These are phyloP conservation scores for Whitmania pigra DNA, from an alignment of 1,140 invertebrate species.

Conservation along the genomic window DNA sequence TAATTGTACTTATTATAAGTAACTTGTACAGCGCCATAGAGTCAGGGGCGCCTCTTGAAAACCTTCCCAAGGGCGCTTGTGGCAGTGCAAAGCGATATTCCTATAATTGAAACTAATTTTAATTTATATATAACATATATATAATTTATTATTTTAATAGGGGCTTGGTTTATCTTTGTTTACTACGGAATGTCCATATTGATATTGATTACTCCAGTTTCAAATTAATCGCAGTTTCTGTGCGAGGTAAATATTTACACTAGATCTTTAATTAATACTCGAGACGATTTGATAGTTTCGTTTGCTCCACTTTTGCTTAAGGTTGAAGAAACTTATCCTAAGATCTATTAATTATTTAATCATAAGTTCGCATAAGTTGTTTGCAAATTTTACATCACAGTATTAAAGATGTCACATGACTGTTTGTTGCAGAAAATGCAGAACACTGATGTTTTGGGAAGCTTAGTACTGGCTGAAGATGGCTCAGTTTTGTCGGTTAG, in stretches of 20 bases:
- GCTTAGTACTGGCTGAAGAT: not conserved
- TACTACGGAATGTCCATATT: too few species aligned
- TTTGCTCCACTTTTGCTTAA: not conserved
- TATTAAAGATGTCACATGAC: not conserved
- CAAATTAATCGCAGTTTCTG: too few species aligned
- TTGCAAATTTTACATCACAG: not conserved
- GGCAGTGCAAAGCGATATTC: too few species aligned
- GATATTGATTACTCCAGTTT: too few species aligned
- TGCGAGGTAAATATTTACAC: not conserved
- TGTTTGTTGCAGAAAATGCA: not conserved
- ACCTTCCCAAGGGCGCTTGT: too few species aligned
- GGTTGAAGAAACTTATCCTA: not conserved
- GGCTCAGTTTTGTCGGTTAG: not conserved
- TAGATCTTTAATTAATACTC: not conserved
- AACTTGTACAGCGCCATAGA: too few species aligned
- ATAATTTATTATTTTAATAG: too few species aligned
- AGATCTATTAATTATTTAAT: not conserved
- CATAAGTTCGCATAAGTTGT: not conserved
- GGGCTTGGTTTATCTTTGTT: too few species aligned
- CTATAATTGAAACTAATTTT: too few species aligned
- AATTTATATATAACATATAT: too few species aligned
- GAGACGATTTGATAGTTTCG: not conserved
- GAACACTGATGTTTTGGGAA: slow-evolving; percentile 3
- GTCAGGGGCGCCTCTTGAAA: too few species aligned
- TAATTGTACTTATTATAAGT: too few species aligned